A percentile compares a stretch with the other conserved stretches of the same genome.
phyloP scores from a whole-genome alignment of 2,888 invertebrate genomes.

The Limnephilus rhombicus region DNA sequence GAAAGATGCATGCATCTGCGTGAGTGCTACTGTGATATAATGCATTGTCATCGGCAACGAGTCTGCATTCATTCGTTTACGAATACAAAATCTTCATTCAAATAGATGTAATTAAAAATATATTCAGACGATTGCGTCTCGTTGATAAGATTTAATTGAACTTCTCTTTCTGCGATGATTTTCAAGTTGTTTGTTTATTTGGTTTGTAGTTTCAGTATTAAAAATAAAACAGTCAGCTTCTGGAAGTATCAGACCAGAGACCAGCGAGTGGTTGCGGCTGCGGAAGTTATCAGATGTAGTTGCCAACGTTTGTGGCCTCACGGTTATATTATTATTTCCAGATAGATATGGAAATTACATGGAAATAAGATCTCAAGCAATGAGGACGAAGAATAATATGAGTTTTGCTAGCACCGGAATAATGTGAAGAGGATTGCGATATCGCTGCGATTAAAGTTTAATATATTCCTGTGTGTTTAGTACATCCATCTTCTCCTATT shows the following conservation, averaged over 20 bases:
- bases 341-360: slow-evolving; percentile 14
- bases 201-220: background rate
- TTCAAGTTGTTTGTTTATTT: background rate
- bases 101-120: too few species aligned
- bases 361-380: slow-evolving; percentile 32
- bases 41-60: too few species aligned
- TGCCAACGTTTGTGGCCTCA: background rate
- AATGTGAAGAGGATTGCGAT: background rate
- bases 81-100: too few species aligned
- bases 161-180: background rate
- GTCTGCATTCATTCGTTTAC: too few species aligned
- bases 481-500: too few species aligned
- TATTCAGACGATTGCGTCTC: background rate
- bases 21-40: too few species aligned
- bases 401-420: background rate
- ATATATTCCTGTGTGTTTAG: background rate
- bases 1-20: too few species aligned
- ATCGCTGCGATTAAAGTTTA: background rate
- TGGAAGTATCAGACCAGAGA: background rate
- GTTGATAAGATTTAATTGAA: background rate
- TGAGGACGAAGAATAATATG: slow-evolving; percentile 1
- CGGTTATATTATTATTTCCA: slow-evolving; percentile 19
- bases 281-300: slow-evolving; percentile 10
- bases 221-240: background rate
- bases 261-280: background rate